phyloP scores from a whole-genome alignment of 2,797 vertebrate species.

The Macroramphosus scolopax region DNA sequence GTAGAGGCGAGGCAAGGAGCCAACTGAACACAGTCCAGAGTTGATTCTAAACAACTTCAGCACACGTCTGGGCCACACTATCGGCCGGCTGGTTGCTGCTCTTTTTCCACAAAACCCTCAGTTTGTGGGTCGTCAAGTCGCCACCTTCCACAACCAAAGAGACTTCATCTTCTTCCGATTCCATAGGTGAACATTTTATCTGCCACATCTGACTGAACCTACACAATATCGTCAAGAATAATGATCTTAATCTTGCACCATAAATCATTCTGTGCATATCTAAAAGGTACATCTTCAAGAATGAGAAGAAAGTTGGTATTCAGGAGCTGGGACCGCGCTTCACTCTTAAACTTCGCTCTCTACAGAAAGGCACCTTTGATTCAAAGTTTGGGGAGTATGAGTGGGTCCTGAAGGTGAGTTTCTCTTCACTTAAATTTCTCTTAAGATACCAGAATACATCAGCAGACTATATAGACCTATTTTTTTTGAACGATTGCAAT shows the following conservation, averaged over 20 bases:
- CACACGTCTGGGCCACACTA: slow-evolving; percentile 91
- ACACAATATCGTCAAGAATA: no score
- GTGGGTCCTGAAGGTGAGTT: slow-evolving; percentile 96
- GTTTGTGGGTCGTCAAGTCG: slow-evolving; percentile 93
- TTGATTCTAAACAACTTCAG: slow-evolving; percentile 96
- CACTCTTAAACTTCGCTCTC: slow-evolving; percentile 93
- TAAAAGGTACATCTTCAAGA: slow-evolving; percentile 94
- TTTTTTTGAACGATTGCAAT: not conserved
- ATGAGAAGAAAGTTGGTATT: slow-evolving; percentile 97
- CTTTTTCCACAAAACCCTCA: slow-evolving; percentile 94
- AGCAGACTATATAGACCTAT: no score
- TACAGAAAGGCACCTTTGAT: slow-evolving; percentile 98
- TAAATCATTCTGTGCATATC: not conserved
- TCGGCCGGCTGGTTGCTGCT: slow-evolving; percentile 92
- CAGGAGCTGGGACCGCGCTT: slow-evolving; percentile 97
- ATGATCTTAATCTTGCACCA: no score
- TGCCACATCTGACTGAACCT: not conserved
- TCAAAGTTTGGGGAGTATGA: slow-evolving; percentile 98
- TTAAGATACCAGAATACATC: no score
- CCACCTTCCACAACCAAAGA: slow-evolving; percentile 97
- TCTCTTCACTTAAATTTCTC: not conserved
- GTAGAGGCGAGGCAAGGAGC: slow-evolving; percentile 89
- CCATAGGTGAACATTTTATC: slow-evolving; percentile 82
- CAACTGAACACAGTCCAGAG: slow-evolving; percentile 90
- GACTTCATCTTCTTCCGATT: slow-evolving; percentile 98